Percentiles rank a stretch among this genome's conserved stretches.
Evolutionary conservation across 2,888 invertebrate species (phyloP).

Genomic region (Steromphala cineraria): DNA sequence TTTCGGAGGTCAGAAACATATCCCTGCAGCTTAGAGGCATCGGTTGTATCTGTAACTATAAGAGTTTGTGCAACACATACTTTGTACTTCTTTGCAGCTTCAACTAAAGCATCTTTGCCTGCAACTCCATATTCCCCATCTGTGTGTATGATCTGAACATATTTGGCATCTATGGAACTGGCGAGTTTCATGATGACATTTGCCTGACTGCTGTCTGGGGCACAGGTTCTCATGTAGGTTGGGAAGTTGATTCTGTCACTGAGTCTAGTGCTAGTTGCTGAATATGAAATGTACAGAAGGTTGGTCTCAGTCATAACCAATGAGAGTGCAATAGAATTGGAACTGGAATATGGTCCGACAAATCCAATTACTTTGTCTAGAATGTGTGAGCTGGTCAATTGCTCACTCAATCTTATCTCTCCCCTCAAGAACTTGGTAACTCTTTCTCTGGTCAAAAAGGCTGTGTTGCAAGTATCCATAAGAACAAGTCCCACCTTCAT

Average conservation of each 20-base stretch:
- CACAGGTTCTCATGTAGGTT: neutral
- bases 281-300: neutral
- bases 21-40: neutral
- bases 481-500: neutral
- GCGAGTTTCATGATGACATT: neutral
- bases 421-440: neutral
- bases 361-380: constrained; percentile 6
- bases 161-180: neutral
- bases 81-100: neutral
- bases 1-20: neutral
- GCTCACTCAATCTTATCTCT: neutral
- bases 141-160: constrained; percentile 5
- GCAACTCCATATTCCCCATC: neutral
- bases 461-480: neutral
- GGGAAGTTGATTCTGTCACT: neutral
- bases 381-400: neutral
- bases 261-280: neutral
- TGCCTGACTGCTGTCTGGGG: constrained; percentile 3
- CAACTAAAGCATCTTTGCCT: neutral
- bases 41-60: neutral
- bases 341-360: neutral
- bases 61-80: neutral
- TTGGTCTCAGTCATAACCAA: neutral
- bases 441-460: neutral
- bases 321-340: neutral